These are phyloP conservation scores for Lathronympha strigana DNA, from an alignment of 2,888 invertebrate species.

Conservation along the genomic window DNA sequence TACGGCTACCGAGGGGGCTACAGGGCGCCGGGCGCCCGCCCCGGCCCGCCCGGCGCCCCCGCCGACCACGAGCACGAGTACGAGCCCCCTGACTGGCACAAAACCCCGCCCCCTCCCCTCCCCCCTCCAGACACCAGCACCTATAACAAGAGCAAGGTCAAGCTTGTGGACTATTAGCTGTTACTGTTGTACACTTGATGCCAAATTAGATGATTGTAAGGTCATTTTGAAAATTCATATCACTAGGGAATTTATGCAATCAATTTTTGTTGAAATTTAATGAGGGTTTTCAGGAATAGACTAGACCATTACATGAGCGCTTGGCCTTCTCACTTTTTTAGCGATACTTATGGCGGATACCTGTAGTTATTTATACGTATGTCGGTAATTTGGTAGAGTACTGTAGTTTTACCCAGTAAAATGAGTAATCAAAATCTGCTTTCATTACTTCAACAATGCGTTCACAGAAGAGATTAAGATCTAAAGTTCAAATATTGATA, in stretches of 20 bases:
- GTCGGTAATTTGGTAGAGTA: too few relatives aligned
- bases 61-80: constrained; percentile 44
- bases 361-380: too few relatives aligned
- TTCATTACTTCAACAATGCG: too few relatives aligned
- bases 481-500: too few relatives aligned
- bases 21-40: constrained; percentile 50
- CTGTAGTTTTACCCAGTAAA: too few relatives aligned
- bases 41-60: constrained; percentile 38
- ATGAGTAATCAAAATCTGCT: too few relatives aligned
- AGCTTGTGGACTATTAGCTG: constrained; percentile 56
- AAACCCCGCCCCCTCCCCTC: constrained; percentile 22
- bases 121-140: neutral
- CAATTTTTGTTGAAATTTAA: neutral
- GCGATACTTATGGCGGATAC: neutral
- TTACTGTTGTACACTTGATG: constrained; percentile 40
- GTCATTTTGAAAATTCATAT: constrained; percentile 45
- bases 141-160: constrained; percentile 61
- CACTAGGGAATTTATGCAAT: constrained; percentile 40
- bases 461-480: too few relatives aligned
- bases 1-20: constrained; percentile 60
- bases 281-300: neutral
- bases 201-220: constrained; percentile 49
- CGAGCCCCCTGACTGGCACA: constrained; percentile 44
- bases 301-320: too few relatives aligned
- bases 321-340: neutral